Evolutionary conservation across 2,888 invertebrate genomes (phyloP), one percentile per base, ranked within the genome.

Genomic region (Meta bourneti): DNA sequence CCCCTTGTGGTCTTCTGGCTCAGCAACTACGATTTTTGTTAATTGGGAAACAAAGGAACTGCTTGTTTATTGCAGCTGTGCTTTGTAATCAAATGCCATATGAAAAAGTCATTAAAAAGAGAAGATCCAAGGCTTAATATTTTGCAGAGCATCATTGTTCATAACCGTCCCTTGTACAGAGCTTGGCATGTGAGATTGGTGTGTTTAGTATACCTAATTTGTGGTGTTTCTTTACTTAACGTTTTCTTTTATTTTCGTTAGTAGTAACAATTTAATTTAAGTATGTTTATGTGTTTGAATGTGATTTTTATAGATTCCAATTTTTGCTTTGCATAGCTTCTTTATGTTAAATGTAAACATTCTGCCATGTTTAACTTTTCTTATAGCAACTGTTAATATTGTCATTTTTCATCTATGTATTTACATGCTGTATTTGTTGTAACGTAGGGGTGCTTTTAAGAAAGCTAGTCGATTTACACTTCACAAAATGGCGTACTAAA

Each of bases 151-250:
- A 80, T 92, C 89, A 89, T 77, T 86, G 89, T 89, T 92, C 89
- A 90, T 89, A 89, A 92, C 92, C 92, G 92, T 92, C 92, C 92
- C 89, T 89, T 92, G 92, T 92, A 89, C 92, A 92, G 89, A 92
- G 92, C 89, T 92, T 92, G 92, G 92, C 92, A 92, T 92, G 92
- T 89, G 79, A 91, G 78, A 89, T 86, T 86, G 92, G 92, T 92
- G 92, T 92, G 89, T 92, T 92, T 89, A 86, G 89, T 89, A 89
- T 86, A 86, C 82, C 86, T 77, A 80, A 48, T 34, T 86, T 89
- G 79, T 92, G 86, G 75, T 86, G 52, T 83, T 78, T 75, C 51
- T 81, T 83, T 34, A 84, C 71, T 83, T 78, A 84, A 52, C 84
- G 75, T 87, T 79, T 82, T 79, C 20, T 88, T 78, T 77, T 54